These are phyloP conservation scores for Apamea sordens DNA, from an alignment of 2,888 invertebrate species.

Conservation along the genomic window DNA sequence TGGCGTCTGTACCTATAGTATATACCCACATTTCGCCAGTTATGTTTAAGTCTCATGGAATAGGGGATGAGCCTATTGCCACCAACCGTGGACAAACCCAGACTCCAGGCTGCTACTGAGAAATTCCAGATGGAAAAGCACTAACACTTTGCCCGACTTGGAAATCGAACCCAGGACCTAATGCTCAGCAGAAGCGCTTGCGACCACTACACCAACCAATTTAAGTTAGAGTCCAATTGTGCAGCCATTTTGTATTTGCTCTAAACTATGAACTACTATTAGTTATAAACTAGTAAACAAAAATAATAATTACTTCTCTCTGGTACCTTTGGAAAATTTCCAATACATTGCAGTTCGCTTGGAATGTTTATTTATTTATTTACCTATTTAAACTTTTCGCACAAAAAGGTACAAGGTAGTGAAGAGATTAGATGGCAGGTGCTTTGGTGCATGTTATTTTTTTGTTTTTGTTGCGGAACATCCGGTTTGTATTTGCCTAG, in stretches of 20 bases:
- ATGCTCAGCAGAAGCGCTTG: not conserved
- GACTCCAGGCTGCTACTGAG: not conserved
- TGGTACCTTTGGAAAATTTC: not conserved
- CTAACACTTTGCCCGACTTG: not conserved
- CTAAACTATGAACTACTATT: not conserved
- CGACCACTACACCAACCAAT: not conserved
- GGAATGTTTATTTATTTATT: too few relatives aligned
- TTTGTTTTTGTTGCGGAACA: conserved; percentile 5
- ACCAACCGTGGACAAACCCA: not conserved
- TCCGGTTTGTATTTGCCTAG: conserved; percentile 10
- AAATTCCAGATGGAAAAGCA: rapidly evolving
- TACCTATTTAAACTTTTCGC: too few relatives aligned
- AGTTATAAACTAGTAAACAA: not conserved
- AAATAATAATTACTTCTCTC: not conserved
- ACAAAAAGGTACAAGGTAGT: too few relatives aligned
- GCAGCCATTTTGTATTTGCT: not conserved
- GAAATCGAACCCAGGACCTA: not conserved
- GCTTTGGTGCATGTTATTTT: not conserved
- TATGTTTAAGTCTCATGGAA: not conserved
- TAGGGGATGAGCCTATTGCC: not conserved
- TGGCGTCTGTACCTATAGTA: not conserved
- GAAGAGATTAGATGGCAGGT: too few relatives aligned
- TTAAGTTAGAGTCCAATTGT: too few relatives aligned
- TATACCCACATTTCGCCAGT: not conserved
- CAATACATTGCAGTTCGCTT: not conserved